These are phyloP conservation scores for Propithecus coquereli DNA, from an alignment of 2,113 vertebrate species.

Conservation along the genomic window DNA sequence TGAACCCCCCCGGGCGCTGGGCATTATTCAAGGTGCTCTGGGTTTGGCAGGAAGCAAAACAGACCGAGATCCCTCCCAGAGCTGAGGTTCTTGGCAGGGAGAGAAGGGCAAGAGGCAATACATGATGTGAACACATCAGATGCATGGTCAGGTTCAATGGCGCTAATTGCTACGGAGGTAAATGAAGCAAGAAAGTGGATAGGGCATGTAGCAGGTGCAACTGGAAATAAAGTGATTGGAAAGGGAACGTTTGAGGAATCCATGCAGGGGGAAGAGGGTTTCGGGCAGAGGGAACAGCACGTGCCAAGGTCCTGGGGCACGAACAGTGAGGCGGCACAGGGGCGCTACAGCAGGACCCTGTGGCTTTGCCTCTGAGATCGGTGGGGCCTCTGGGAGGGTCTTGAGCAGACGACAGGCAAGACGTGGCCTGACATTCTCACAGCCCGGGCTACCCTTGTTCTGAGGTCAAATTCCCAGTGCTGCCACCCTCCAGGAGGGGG, in stretches of 20 bases:
- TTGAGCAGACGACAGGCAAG: accelerated
- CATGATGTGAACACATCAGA: background rate
- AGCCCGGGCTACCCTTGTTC: background rate
- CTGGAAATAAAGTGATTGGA: background rate
- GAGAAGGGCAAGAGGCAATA: too few relatives aligned
- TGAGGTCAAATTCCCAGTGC: accelerated
- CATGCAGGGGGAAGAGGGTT: too few relatives aligned
- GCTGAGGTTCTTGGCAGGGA: background rate
- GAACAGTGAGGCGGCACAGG: accelerated
- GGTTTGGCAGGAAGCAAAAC: background rate
- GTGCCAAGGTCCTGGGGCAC: background rate
- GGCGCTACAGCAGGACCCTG: background rate
- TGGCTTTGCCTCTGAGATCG: background rate
- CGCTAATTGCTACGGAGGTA: background rate
- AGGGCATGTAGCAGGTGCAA: background rate
- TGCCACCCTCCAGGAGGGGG: background rate
- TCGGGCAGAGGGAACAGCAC: background rate
- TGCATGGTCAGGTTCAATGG: accelerated
- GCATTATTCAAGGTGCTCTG: accelerated
- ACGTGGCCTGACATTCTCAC: background rate
- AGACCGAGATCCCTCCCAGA: background rate
- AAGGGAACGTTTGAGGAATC: background rate
- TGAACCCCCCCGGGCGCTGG: background rate
- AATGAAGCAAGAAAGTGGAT: background rate
- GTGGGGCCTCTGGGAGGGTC: background rate